A percentile compares a stretch with the other conserved stretches of the same genome.
phyloP scores from a whole-genome alignment of 2,113 vertebrate species.

The Xyrauchen texanus region DNA sequence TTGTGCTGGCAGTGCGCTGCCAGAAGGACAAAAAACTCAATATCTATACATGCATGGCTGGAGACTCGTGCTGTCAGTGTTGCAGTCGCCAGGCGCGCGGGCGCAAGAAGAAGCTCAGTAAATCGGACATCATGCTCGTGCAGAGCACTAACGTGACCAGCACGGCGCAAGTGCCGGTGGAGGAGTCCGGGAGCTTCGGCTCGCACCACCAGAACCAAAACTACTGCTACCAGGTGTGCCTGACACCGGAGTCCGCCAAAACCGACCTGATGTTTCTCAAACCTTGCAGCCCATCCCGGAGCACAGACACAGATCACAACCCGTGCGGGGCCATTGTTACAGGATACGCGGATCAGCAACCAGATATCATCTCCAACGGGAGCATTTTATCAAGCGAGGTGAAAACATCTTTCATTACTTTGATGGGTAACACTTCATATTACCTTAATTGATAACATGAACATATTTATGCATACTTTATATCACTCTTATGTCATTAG shows the following conservation, averaged over 20 bases:
- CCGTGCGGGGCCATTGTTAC: conserved; percentile 90
- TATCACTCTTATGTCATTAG: too few species aligned
- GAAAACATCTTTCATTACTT: conserved; percentile 60
- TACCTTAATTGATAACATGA: too few species aligned
- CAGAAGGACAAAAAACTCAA: conserved; percentile 96
- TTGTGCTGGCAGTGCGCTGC: conserved; percentile 91
- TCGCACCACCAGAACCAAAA: conserved; percentile 94
- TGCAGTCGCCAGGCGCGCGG: conserved; percentile 80
- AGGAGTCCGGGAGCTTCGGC: conserved; percentile 87
- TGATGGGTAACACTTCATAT: conserved; percentile 56
- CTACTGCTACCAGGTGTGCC: conserved; percentile 98
- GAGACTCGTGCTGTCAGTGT: conserved; percentile 71
- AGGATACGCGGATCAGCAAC: conserved; percentile 92
- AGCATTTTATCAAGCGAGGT: conserved; percentile 95
- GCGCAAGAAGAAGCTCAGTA: conserved; percentile 85
- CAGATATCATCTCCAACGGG: conserved; percentile 97
- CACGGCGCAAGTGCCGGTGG: conserved; percentile 81
- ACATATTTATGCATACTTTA: too few species aligned
- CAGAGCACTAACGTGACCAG: conserved; percentile 83
- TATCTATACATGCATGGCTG: conserved; percentile 81
- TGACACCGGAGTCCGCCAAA: conserved; percentile 97
- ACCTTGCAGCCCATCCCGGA: conserved; percentile 90
- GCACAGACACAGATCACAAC: conserved; percentile 89
- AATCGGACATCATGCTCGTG: conserved; percentile 97
- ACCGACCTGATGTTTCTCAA: conserved; percentile 99